A percentile compares a stretch with the other conserved stretches of the same genome.
These are phyloP conservation scores for Nibea albiflora DNA, from an alignment of 2,113 vertebrate species.

Conservation along the genomic window DNA sequence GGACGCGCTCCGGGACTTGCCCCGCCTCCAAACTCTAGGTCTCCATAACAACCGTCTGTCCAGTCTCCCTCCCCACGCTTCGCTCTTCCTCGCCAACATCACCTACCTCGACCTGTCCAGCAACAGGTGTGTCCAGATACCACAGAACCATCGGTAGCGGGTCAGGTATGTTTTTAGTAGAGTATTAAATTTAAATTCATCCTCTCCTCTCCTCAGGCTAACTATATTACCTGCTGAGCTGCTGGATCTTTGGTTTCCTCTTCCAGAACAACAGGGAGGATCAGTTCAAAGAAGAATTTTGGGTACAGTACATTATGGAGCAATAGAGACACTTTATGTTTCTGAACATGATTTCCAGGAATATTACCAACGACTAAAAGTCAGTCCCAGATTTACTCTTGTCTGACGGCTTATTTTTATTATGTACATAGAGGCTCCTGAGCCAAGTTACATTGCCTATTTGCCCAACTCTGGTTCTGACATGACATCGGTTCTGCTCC, in stretches of 20 bases:
- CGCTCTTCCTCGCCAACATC: slow-evolving; percentile 87
- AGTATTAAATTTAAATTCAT: neutral
- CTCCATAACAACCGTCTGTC: slow-evolving; percentile 92
- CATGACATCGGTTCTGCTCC: too few relatives aligned
- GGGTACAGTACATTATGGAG: slow-evolving; percentile 54
- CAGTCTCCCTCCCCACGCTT: slow-evolving; percentile 86
- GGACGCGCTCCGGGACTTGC: slow-evolving; percentile 91
- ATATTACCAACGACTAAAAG: too few relatives aligned
- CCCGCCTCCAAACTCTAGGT: slow-evolving; percentile 87
- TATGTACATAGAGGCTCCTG: too few relatives aligned
- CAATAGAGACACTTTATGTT: neutral
- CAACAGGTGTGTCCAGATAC: slow-evolving; percentile 84
- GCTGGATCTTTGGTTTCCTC: slow-evolving; percentile 78
- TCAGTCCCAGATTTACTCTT: too few relatives aligned
- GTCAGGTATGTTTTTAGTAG: neutral
- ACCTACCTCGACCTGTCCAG: slow-evolving; percentile 94
- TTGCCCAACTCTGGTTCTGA: too few relatives aligned
- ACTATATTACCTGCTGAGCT: slow-evolving; percentile 71
- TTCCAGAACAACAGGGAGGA: slow-evolving; percentile 48
- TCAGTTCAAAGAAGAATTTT: slow-evolving; percentile 63
- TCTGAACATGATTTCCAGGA: neutral
- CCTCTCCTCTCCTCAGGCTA: slow-evolving; percentile 47
- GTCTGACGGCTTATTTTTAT: too few relatives aligned
- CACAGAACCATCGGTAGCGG: neutral
- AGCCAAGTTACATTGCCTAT: too few relatives aligned